Evolutionary conservation across 2,797 vertebrate species (phyloP).

Genomic region (Nothura maculosa): DNA sequence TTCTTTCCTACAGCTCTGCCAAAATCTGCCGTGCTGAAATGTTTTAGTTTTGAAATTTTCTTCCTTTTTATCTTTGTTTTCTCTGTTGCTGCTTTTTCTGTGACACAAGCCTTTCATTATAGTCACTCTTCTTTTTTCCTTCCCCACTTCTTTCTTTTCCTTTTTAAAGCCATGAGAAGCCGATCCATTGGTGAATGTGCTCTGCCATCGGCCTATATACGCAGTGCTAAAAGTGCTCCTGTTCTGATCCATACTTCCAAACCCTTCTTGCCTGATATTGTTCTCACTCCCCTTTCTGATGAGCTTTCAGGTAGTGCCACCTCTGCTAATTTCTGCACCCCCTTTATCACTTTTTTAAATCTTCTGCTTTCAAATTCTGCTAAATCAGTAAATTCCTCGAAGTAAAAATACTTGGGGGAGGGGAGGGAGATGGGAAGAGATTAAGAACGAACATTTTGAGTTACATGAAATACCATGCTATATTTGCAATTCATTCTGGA

Average conservation of each 20-base stretch:
- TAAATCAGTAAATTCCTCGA: conserved; percentile 81
- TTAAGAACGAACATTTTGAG: conserved; percentile 79
- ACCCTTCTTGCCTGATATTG: conserved; percentile 97
- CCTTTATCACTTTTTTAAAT: conserved; percentile 83
- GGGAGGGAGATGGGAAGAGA: conserved; percentile 73
- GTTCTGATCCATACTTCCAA: conserved; percentile 99
- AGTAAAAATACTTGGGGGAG: conserved; percentile 80
- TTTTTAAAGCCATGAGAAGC: conserved; percentile 98
- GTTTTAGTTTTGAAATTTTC: conserved; percentile 86
- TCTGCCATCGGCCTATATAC: conserved; percentile 99
- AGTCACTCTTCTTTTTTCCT: conserved; percentile 87
- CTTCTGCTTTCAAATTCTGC: conserved; percentile 84
- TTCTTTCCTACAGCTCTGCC: conserved; percentile 85
- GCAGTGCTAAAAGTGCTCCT: conserved; percentile 99
- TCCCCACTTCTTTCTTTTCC: conserved; percentile 88
- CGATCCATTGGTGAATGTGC: conserved; percentile 99
- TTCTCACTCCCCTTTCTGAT: conserved; percentile 99
- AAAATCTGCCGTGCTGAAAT: conserved; percentile 85
- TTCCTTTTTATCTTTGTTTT: conserved; percentile 87
- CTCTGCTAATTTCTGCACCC: conserved; percentile 89
- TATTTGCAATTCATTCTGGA: conserved; percentile 82
- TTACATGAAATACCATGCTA: conserved; percentile 77
- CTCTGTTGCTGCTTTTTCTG: conserved; percentile 89
- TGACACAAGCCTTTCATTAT: conserved; percentile 86
- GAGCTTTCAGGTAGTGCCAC: conserved; percentile 99